Conservation (phyloP, 2,888 invertebrate species). For the Diarsia mendica region DNA sequence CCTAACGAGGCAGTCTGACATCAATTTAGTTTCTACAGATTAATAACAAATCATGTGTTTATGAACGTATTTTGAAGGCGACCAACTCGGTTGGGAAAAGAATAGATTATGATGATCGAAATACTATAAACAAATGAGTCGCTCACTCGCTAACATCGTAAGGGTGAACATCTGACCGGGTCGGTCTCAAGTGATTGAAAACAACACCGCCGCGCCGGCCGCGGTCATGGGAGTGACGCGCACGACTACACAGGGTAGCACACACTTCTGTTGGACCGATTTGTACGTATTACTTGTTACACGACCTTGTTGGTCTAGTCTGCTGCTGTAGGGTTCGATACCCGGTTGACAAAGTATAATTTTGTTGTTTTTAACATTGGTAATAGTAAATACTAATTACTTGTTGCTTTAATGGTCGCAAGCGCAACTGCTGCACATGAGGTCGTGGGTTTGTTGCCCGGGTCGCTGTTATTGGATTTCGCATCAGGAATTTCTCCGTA, state of each 20-base stretch:
- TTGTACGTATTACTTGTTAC: slow-evolving; percentile 1
- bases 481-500: too few species aligned
- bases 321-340: neutral
- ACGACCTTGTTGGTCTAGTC: neutral
- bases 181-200: neutral
- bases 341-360: neutral
- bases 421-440: too few species aligned
- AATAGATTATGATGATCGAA: neutral
- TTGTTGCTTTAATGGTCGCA: too few species aligned
- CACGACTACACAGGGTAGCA: neutral
- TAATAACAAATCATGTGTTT: too few species aligned
- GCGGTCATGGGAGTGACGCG: neutral
- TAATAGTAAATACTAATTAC: too few species aligned
- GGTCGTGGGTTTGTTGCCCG: too few species aligned
- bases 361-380: neutral
- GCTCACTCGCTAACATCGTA: neutral
- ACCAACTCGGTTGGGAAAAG: too few species aligned
- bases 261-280: neutral
- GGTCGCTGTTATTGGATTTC: too few species aligned
- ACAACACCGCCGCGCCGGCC: neutral
- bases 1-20: too few species aligned
- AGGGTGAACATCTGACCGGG: neutral
- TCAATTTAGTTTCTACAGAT: too few species aligned
- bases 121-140: neutral
- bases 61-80: too few species aligned